These are phyloP conservation scores for Leptura quadrifasciata DNA, from an alignment of 2,888 invertebrate genomes.

Conservation along the genomic window DNA sequence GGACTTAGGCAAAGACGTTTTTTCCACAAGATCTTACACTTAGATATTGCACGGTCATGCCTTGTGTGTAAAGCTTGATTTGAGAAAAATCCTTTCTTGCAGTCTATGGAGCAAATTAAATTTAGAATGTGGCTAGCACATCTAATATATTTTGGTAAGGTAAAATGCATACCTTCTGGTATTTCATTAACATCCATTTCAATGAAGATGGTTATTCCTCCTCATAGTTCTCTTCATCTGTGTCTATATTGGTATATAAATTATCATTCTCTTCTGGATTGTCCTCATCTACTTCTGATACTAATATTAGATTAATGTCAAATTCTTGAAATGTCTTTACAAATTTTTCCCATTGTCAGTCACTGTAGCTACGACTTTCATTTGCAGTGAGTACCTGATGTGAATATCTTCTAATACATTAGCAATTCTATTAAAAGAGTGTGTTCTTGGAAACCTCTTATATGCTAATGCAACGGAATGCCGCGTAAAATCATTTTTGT, in stretches of 20 bases:
- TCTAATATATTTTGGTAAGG: not conserved
- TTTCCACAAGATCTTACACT: constrained; percentile 11
- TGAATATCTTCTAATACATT: constrained; percentile 11
- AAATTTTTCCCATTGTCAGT: constrained; percentile 4
- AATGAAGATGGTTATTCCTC: not conserved
- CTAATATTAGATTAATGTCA: not conserved
- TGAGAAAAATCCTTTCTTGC: not conserved
- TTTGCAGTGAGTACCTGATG: constrained; percentile 4
- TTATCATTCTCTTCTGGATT: constrained; percentile 2
- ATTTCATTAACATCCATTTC: constrained; percentile 5
- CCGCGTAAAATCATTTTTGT: not conserved
- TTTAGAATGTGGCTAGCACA: constrained; percentile 24
- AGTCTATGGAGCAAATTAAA: constrained; percentile 21
- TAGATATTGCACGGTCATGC: constrained; percentile 20
- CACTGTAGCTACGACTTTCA: not conserved
- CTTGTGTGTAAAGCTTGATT: not conserved
- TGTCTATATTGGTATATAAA: not conserved
- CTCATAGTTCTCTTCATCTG: not conserved
- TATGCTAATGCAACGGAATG: not conserved
- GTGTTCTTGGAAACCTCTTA: not conserved
- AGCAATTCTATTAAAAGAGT: constrained; percentile 18
- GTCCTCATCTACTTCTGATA: not conserved
- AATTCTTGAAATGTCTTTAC: not conserved
- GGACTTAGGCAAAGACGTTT: constrained; percentile 21
- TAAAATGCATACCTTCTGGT: not conserved